These are phyloP conservation scores for Cerastis leucographa DNA, from an alignment of 2,888 invertebrate species.

Conservation along the genomic window DNA sequence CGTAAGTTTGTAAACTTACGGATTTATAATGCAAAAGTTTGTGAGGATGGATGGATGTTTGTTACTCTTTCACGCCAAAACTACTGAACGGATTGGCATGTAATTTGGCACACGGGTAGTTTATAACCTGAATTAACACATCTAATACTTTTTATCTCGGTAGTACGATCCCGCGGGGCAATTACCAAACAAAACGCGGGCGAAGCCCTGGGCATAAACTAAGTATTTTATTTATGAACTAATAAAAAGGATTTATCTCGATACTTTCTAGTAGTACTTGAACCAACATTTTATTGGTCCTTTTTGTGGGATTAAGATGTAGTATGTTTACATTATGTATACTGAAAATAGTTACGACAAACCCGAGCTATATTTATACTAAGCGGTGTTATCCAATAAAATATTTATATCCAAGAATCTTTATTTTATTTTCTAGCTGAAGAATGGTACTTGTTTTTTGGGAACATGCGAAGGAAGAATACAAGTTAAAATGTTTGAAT, in stretches of 20 bases:
- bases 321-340: slow-evolving; percentile 44
- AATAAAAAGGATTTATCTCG: slow-evolving; percentile 7
- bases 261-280: slow-evolving; percentile 28
- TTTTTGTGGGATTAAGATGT: slow-evolving; percentile 57
- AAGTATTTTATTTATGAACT: not conserved
- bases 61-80: too few species aligned
- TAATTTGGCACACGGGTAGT: too few species aligned
- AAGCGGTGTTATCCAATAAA: slow-evolving; percentile 59
- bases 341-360: slow-evolving; percentile 55
- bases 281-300: slow-evolving; percentile 31
- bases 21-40: too few species aligned
- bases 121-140: too few species aligned
- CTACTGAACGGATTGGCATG: too few species aligned
- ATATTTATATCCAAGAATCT: slow-evolving; percentile 60
- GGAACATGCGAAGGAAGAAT: slow-evolving; percentile 16
- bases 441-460: slow-evolving; percentile 44
- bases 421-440: slow-evolving; percentile 55
- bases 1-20: too few species aligned
- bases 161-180: too few species aligned
- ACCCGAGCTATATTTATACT: slow-evolving; percentile 50
- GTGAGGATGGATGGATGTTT: too few species aligned
- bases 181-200: too few species aligned
- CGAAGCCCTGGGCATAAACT: too few species aligned
- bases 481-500: not conserved
- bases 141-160: too few species aligned